Evolutionary conservation across 1,140 invertebrate species (phyloP).

Genomic region (Tyrophagus putrescentiae): DNA sequence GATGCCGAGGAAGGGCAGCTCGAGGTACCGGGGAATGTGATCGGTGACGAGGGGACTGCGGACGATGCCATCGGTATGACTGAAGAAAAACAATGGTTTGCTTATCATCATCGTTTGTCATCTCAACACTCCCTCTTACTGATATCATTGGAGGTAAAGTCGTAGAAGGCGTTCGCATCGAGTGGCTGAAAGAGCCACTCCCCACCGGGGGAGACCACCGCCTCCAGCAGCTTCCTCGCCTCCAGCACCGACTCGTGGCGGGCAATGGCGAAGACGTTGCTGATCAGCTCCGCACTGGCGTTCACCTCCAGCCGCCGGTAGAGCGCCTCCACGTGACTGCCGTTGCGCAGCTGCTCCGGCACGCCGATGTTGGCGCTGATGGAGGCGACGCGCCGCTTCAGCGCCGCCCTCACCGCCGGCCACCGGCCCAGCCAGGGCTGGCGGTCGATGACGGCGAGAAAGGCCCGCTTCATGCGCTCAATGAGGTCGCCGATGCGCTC

Average conservation of each 20-base stretch:
- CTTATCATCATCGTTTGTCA: background rate
- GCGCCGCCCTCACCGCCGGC: slow-evolving; percentile 2
- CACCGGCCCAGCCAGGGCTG: slow-evolving; percentile 49
- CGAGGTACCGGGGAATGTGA: slow-evolving; percentile 11
- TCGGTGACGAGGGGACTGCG: slow-evolving; percentile 18
- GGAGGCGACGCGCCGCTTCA: slow-evolving; percentile 35
- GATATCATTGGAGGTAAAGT: slow-evolving; percentile 45
- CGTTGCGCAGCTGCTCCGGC: slow-evolving; percentile 42
- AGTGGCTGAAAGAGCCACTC: slow-evolving; percentile 40
- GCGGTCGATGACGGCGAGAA: slow-evolving; percentile 41
- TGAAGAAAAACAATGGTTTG: slow-evolving; percentile 1
- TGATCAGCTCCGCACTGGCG: slow-evolving; percentile 37
- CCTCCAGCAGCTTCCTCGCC: slow-evolving; percentile 36
- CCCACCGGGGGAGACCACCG: slow-evolving; percentile 40
- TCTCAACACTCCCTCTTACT: slow-evolving; percentile 37
- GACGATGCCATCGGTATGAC: slow-evolving; percentile 21
- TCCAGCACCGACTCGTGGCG: slow-evolving; percentile 37
- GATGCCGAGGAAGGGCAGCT: slow-evolving; percentile 5
- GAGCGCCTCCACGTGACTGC: slow-evolving; percentile 37
- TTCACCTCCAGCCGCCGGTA: slow-evolving; percentile 39
- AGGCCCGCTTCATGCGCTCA: slow-evolving; percentile 42
- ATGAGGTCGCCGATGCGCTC: slow-evolving; percentile 43
- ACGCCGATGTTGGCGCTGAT: slow-evolving; percentile 40
- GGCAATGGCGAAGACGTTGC: slow-evolving; percentile 37
- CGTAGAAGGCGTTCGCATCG: slow-evolving; percentile 46